Evolutionary conservation across 2,888 invertebrate species (phyloP).

Genomic region (Hirtodrosophila alboralis): DNA sequence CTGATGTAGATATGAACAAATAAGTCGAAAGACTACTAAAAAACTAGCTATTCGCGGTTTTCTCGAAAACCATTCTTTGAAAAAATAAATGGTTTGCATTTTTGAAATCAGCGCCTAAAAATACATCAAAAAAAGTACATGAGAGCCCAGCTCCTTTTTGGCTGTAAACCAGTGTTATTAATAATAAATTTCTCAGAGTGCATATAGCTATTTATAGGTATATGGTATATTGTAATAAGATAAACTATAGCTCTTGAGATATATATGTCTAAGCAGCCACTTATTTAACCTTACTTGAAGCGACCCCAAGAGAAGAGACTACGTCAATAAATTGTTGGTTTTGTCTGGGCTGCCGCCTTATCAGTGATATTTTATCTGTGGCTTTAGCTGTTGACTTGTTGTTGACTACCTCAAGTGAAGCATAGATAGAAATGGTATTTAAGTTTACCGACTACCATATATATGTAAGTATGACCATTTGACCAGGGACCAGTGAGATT

Average conservation of each 20-base stretch:
- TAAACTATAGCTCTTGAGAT: conserved; percentile 23
- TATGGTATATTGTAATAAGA: conserved; percentile 26
- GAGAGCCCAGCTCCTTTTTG: too few species aligned
- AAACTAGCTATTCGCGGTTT: too few species aligned
- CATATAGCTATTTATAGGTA: conserved; percentile 33
- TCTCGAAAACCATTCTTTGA: too few species aligned
- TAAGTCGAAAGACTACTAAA: too few species aligned
- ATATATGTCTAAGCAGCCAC: conserved; percentile 13
- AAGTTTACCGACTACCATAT: conserved; percentile 27
- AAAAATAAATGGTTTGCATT: too few species aligned
- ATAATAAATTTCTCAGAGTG: background rate
- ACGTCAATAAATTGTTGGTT: conserved; percentile 11
- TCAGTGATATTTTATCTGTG: conserved; percentile 37
- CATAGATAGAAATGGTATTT: background rate
- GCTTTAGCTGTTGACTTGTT: conserved; percentile 43
- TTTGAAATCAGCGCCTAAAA: too few species aligned
- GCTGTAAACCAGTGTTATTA: too few species aligned
- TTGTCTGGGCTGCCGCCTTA: conserved; percentile 16
- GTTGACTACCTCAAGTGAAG: conserved; percentile 29
- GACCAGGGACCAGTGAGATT: too few species aligned
- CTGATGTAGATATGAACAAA: too few species aligned
- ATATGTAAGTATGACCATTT: conserved; percentile 22
- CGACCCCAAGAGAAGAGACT: conserved; percentile 28
- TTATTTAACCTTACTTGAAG: conserved; percentile 18
- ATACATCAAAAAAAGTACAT: too few species aligned